Conservation (phyloP, 2,113 vertebrate species). For the Theristicus caerulescens region DNA sequence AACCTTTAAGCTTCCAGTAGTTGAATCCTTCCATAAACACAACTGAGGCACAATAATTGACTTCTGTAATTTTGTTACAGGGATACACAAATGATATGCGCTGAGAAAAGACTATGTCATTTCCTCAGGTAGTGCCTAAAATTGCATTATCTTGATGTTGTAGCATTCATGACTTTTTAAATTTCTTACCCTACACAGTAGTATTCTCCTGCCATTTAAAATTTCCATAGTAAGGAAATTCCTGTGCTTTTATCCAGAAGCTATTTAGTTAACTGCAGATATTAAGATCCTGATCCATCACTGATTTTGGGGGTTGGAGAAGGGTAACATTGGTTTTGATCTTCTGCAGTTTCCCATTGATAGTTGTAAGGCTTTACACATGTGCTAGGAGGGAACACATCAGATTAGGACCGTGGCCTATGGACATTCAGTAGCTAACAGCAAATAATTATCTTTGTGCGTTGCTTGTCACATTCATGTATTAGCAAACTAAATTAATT, state of each 20-base stretch:
- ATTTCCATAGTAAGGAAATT: not conserved
- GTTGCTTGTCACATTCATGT: not conserved
- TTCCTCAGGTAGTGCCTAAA: not conserved
- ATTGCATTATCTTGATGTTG: not conserved
- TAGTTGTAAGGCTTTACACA: not conserved
- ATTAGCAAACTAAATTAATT: not conserved
- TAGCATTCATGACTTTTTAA: not conserved
- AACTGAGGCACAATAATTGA: not conserved
- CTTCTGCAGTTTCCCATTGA: not conserved
- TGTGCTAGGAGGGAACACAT: fast-evolving
- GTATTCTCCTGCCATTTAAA: not conserved
- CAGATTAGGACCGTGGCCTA: not conserved
- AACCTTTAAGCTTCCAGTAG: not conserved
- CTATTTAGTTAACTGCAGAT: not conserved
- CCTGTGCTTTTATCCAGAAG: not conserved
- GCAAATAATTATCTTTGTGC: not conserved
- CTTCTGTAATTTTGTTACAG: not conserved
- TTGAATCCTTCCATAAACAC: not conserved
- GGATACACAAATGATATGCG: not conserved
- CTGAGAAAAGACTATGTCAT: not conserved
- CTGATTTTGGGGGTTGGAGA: not conserved
- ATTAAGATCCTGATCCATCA: not conserved
- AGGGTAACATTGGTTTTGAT: fast-evolving
- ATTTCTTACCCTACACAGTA: not conserved
- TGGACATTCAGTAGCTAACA: not conserved